These are phyloP conservation scores for Ceraclea dissimilis DNA, from an alignment of 2,888 invertebrate genomes.

Conservation along the genomic window DNA sequence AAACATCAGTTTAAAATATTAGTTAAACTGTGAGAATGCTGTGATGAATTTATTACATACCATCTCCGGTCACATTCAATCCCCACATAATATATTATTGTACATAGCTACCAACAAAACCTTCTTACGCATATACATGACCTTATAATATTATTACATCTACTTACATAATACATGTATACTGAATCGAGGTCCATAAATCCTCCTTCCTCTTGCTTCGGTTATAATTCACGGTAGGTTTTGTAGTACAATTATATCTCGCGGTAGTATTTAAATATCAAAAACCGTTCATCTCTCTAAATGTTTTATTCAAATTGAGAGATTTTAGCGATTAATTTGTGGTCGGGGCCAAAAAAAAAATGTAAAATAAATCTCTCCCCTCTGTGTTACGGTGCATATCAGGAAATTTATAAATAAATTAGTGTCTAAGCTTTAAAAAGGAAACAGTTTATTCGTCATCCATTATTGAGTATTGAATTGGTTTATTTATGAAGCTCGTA, in stretches of 20 bases:
- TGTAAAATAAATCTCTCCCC: neutral
- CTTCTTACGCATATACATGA: too few relatives aligned
- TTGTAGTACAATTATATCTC: neutral
- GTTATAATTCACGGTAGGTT: neutral
- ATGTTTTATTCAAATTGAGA: conserved; percentile 1
- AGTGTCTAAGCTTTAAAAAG: neutral
- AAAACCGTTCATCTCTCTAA: neutral
- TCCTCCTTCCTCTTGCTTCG: neutral
- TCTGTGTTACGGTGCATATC: neutral
- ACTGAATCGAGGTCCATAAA: neutral
- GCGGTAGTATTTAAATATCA: neutral
- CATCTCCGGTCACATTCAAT: too few relatives aligned
- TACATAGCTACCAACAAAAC: too few relatives aligned
- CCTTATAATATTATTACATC: too few relatives aligned
- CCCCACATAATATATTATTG: too few relatives aligned
- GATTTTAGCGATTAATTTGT: neutral
- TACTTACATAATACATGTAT: neutral
- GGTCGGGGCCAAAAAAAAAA: neutral
- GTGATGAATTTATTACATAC: too few relatives aligned
- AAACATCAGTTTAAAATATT: too few relatives aligned
- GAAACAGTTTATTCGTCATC: too few relatives aligned
- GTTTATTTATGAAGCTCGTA: too few relatives aligned
- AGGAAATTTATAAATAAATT: neutral
- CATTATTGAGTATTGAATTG: too few relatives aligned
- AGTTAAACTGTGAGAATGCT: too few relatives aligned